Conservation (phyloP, 2,888 invertebrate genomes). For the Drosophila histrio region DNA sequence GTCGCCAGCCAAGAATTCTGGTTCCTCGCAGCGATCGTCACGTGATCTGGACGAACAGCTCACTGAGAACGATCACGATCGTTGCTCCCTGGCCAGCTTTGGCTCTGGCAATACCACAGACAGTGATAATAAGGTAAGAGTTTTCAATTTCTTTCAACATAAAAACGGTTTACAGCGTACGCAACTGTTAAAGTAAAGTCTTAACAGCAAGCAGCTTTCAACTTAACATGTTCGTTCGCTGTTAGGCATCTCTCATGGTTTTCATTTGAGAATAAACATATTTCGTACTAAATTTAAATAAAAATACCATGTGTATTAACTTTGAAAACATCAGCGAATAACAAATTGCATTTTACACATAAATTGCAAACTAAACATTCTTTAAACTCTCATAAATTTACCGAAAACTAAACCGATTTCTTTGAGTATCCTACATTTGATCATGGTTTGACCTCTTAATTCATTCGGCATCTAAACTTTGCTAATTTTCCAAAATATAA, state of each 20-base stretch:
- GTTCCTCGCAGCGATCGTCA: constrained; percentile 84
- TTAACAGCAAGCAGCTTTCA: neutral
- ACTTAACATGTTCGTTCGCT: neutral
- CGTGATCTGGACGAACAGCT: constrained; percentile 95
- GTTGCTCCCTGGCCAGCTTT: constrained; percentile 95
- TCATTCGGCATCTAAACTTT: neutral
- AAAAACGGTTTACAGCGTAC: neutral
- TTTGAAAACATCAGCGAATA: too few species aligned
- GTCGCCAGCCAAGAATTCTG: constrained; percentile 89
- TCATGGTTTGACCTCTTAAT: neutral
- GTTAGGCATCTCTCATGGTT: neutral
- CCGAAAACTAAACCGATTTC: neutral
- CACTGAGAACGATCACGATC: constrained; percentile 94
- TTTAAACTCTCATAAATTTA: neutral
- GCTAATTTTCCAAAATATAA: too few species aligned
- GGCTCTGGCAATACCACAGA: constrained; percentile 97
- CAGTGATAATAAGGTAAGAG: constrained; percentile 94
- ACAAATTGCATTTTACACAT: too few species aligned
- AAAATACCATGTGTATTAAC: too few species aligned
- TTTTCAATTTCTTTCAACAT: neutral
- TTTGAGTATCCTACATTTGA: neutral
- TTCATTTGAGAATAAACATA: neutral
- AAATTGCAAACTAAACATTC: too few species aligned
- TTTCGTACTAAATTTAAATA: too few species aligned
- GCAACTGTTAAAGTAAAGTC: neutral